These are phyloP conservation scores for Hoplostethus mediterraneus DNA, from an alignment of 2,797 vertebrate species.

Conservation along the genomic window DNA sequence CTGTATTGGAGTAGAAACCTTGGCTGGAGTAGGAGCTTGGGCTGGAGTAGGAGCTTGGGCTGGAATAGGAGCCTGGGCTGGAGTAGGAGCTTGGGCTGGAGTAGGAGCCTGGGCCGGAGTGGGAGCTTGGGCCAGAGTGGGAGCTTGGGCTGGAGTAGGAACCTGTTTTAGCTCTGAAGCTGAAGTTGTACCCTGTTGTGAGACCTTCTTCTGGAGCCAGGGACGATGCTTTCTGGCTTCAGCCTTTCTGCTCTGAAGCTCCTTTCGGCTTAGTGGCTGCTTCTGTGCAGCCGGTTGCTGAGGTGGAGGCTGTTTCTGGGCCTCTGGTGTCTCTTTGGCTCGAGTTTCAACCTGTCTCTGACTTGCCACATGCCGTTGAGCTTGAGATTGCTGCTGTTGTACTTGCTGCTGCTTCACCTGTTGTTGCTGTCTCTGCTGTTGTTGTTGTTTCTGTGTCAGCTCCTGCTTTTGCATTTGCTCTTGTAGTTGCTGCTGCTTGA, in stretches of 20 bases:
- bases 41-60: constrained; percentile 27
- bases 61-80: constrained; percentile 30
- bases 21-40: constrained; percentile 23
- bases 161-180: constrained; percentile 14
- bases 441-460: constrained; percentile 11
- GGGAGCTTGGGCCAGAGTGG: constrained; percentile 12
- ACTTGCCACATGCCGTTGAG: constrained; percentile 27
- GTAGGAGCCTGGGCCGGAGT: too few species aligned
- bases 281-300: constrained; percentile 60
- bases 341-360: constrained; percentile 38
- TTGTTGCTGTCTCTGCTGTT: not conserved
- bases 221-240: constrained; percentile 78
- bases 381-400: constrained; percentile 22
- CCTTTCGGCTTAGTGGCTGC: constrained; percentile 38
- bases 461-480: constrained; percentile 16
- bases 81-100: too few species aligned
- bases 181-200: constrained; percentile 36
- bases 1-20: not conserved
- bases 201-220: constrained; percentile 79
- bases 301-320: constrained; percentile 22
- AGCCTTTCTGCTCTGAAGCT: constrained; percentile 76
- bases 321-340: constrained; percentile 35
- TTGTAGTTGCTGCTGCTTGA: constrained; percentile 9
- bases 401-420: constrained; percentile 23
- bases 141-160: constrained; percentile 31